phyloP scores from a whole-genome alignment of 2,797 vertebrate genomes.

The Coilia nasus region DNA sequence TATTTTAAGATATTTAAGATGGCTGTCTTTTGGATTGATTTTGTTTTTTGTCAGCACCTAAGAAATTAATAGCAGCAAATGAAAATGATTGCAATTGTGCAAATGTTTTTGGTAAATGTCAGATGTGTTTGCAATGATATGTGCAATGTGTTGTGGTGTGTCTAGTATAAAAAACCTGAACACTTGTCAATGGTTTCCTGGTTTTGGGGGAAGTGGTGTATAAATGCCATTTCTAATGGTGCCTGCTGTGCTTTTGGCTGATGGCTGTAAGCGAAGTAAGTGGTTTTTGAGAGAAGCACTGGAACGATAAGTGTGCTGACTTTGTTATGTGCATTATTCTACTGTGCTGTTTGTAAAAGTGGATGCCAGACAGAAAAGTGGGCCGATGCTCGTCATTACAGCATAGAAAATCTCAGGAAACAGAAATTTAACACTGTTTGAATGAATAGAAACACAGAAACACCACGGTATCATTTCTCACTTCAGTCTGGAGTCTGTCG shows the following conservation, averaged over 20 bases:
- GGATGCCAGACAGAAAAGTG: background rate
- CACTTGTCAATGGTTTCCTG: background rate
- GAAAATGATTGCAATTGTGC: background rate
- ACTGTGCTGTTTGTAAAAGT: background rate
- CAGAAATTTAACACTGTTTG: background rate
- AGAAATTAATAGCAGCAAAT: background rate
- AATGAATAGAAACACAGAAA: background rate
- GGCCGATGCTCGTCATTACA: background rate
- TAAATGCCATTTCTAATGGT: background rate
- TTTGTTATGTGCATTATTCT: background rate
- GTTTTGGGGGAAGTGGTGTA: background rate
- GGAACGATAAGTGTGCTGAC: background rate
- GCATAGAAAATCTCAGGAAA: background rate
- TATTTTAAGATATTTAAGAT: conserved; percentile 58
- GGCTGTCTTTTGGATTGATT: background rate
- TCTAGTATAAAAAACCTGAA: background rate
- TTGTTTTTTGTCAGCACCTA: background rate
- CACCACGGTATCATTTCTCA: no score
- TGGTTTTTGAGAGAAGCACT: background rate
- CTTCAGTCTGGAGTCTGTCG: no score
- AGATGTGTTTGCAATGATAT: background rate
- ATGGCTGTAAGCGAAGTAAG: background rate
- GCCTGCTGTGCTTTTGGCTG: background rate
- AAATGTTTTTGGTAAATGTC: background rate
- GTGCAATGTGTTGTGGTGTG: background rate